Percentiles rank a stretch among this genome's conserved stretches.
These are phyloP conservation scores for Portevinia maculata DNA, from an alignment of 2,888 invertebrate genomes.

Conservation along the genomic window DNA sequence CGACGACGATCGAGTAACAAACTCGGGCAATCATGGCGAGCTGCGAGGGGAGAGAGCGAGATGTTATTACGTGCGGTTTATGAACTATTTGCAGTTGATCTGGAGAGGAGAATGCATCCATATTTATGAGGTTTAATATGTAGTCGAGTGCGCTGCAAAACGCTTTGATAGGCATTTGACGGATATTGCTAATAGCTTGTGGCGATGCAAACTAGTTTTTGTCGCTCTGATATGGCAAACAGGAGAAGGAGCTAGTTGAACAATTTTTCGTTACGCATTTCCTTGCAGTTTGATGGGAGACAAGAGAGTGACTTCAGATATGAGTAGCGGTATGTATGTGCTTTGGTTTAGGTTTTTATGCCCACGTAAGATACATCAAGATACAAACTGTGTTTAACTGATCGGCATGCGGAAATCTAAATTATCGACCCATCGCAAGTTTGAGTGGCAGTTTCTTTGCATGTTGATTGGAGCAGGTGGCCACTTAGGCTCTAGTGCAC, in stretches of 20 bases:
- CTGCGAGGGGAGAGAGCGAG: constrained; percentile 2
- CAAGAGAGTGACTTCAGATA: neutral
- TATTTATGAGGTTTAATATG: constrained; percentile 70
- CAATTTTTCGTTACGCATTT: constrained; percentile 60
- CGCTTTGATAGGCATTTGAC: constrained; percentile 70
- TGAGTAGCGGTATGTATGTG: neutral
- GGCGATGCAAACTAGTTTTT: constrained; percentile 69
- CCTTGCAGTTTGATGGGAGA: constrained; percentile 35
- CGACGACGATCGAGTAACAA: constrained; percentile 27
- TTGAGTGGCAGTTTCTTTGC: constrained; percentile 9
- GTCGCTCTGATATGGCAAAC: constrained; percentile 7
- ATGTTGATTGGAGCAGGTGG: neutral
- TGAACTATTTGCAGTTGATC: constrained; percentile 72
- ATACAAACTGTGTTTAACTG: constrained; percentile 6
- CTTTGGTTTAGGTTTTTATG: constrained; percentile 1
- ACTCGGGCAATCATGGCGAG: constrained; percentile 30
- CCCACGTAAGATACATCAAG: neutral
- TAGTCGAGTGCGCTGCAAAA: constrained; percentile 47
- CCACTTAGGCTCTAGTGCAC: no score
- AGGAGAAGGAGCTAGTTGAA: constrained; percentile 49
- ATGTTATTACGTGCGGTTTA: constrained; percentile 73
- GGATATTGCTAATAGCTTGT: constrained; percentile 61
- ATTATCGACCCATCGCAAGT: constrained; percentile 8
- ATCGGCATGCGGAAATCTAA: constrained; percentile 37
- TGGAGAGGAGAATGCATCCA: constrained; percentile 59